Percentiles rank a stretch among this genome's conserved stretches.
phyloP scores from a whole-genome alignment of 2,113 vertebrate genomes.

The Cynoglossus semilaevis region DNA sequence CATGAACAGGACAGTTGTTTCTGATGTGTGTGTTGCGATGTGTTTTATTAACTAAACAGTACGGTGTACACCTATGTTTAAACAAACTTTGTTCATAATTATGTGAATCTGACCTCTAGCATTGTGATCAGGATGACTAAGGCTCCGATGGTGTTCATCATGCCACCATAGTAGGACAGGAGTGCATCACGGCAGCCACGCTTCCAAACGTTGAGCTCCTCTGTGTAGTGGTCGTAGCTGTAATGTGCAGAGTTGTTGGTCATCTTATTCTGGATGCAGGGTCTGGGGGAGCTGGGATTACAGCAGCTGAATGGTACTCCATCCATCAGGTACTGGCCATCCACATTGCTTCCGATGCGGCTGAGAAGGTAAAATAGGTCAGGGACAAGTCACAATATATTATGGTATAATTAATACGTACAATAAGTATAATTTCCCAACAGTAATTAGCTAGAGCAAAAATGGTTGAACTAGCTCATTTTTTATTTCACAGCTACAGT shows the following conservation, averaged over 20 bases:
- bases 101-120: constrained; percentile 83
- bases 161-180: constrained; percentile 86
- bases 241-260: constrained; percentile 97
- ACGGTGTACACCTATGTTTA: no score
- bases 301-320: constrained; percentile 98
- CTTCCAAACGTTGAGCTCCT: constrained; percentile 95
- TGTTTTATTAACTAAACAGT: no score
- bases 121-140: constrained; percentile 81
- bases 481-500: not conserved
- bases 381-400: constrained; percentile 11
- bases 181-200: constrained; percentile 86
- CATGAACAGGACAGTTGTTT: no score
- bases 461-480: not conserved
- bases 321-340: constrained; percentile 91
- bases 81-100: not conserved
- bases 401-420: no score
- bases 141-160: constrained; percentile 87
- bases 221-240: constrained; percentile 94
- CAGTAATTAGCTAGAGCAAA: not conserved
- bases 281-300: constrained; percentile 92
- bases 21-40: no score
- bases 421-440: constrained; percentile 3
- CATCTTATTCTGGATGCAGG: constrained; percentile 94
- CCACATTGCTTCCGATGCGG: constrained; percentile 95
- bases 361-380: constrained; percentile 61